A percentile compares a stretch with the other conserved stretches of the same genome.
Conservation (phyloP, 2,797 vertebrate genomes). For the Xiphorhynchus erythropygius region DNA sequence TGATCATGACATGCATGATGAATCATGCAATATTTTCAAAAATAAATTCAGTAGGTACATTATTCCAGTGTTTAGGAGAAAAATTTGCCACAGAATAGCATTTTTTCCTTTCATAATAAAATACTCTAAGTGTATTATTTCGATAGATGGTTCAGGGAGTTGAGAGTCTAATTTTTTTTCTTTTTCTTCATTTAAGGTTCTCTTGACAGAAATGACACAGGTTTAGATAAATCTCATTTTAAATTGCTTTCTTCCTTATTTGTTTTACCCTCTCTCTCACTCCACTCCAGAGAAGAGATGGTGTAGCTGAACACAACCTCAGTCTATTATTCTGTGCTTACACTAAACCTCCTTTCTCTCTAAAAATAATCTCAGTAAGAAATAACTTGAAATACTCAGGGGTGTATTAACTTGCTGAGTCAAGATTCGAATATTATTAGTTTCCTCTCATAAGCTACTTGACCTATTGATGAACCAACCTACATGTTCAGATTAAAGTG, state of each 20-base stretch:
- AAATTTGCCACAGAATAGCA: background rate
- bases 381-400: background rate
- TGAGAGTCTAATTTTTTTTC: background rate
- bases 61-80: background rate
- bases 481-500: slow-evolving; percentile 24
- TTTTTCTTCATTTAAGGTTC: background rate
- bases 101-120: background rate
- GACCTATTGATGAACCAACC: slow-evolving; percentile 36
- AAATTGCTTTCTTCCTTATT: background rate
- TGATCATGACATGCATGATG: background rate
- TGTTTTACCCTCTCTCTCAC: background rate
- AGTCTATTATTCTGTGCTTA: background rate
- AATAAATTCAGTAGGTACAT: background rate
- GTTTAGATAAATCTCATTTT: background rate
- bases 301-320: background rate
- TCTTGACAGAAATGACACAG: background rate
- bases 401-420: slow-evolving; percentile 16
- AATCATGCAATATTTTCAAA: background rate
- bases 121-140: background rate
- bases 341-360: background rate
- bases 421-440: background rate
- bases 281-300: background rate
- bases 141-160: background rate
- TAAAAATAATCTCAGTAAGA: background rate
- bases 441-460: background rate